A percentile compares a stretch with the other conserved stretches of the same genome.
Conservation (phyloP, 2,888 invertebrate genomes). For the Adelognathus sp. region DNA sequence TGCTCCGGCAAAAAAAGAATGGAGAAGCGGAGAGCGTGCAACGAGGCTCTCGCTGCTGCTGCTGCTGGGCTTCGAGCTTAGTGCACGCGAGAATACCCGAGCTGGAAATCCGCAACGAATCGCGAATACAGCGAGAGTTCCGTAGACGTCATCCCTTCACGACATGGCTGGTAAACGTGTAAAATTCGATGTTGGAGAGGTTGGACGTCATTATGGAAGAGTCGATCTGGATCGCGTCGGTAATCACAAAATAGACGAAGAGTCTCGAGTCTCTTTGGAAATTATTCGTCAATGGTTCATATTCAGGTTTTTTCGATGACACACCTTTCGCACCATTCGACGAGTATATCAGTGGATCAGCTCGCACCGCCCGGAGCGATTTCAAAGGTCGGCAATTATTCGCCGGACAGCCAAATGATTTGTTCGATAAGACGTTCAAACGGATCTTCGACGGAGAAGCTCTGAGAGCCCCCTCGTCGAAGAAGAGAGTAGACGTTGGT, state of each 20-base stretch:
- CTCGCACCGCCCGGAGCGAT: slow-evolving; percentile 53
- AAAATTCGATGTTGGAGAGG: slow-evolving; percentile 29
- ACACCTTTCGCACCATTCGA: slow-evolving; percentile 66
- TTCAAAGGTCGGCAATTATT: slow-evolving; percentile 66
- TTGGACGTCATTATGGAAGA: slow-evolving; percentile 69
- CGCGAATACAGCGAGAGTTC: background rate
- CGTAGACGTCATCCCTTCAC: background rate
- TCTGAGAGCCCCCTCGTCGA: slow-evolving; percentile 37
- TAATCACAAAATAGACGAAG: slow-evolving; percentile 55
- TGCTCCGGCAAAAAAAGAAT: slow-evolving; percentile 24
- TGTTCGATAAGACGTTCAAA: slow-evolving; percentile 81
- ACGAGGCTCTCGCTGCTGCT: background rate
- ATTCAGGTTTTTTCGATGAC: slow-evolving; percentile 72
- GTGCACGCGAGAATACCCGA: slow-evolving; percentile 1
- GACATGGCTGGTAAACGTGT: slow-evolving; percentile 21
- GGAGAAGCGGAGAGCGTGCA: background rate
- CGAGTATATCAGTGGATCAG: slow-evolving; percentile 41
- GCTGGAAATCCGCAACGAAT: slow-evolving; percentile 23
- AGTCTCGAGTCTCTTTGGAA: background rate
- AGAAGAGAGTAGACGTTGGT: slow-evolving; percentile 17
- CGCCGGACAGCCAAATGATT: slow-evolving; percentile 69
- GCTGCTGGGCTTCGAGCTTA: background rate
- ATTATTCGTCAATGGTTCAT: background rate
- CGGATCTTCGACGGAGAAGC: slow-evolving; percentile 81
- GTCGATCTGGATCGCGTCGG: slow-evolving; percentile 73